Conservation (phyloP, 1,140 invertebrate genomes). For the Cotesia typhae region DNA sequence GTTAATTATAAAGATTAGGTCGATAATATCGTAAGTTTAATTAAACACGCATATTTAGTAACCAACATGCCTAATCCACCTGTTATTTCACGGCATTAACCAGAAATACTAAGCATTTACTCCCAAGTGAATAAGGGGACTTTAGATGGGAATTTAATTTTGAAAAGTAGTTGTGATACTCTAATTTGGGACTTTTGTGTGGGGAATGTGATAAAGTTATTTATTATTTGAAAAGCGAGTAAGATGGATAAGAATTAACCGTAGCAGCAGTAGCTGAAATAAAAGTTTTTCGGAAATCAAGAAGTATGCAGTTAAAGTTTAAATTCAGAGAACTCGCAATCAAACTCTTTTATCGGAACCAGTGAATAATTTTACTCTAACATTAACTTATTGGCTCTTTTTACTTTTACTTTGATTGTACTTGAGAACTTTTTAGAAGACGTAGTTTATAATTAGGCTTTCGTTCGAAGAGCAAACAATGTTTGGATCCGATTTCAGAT, state of each 20-base stretch:
- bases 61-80: no score
- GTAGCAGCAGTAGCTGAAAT: slow-evolving; percentile 23
- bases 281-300: slow-evolving; percentile 25
- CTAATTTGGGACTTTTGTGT: background rate
- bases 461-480: background rate
- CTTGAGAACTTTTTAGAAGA: background rate
- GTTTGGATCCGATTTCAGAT: background rate
- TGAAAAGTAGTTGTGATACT: no score
- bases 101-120: background rate
- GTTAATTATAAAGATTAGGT: no score
- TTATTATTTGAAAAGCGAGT: slow-evolving; percentile 8
- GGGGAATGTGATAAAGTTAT: background rate
- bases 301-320: slow-evolving; percentile 30
- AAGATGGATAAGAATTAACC: slow-evolving; percentile 25
- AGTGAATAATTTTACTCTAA: slow-evolving; percentile 19
- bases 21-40: no score
- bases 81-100: no score
- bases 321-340: slow-evolving; percentile 27
- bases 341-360: slow-evolving; percentile 29
- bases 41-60: no score
- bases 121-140: no score
- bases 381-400: slow-evolving; percentile 19
- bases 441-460: background rate
- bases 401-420: background rate
- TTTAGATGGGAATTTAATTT: no score